A percentile compares a stretch with the other conserved stretches of the same genome.
phyloP scores from a whole-genome alignment of 2,113 vertebrate genomes.

The Pogonocichla stellata region DNA sequence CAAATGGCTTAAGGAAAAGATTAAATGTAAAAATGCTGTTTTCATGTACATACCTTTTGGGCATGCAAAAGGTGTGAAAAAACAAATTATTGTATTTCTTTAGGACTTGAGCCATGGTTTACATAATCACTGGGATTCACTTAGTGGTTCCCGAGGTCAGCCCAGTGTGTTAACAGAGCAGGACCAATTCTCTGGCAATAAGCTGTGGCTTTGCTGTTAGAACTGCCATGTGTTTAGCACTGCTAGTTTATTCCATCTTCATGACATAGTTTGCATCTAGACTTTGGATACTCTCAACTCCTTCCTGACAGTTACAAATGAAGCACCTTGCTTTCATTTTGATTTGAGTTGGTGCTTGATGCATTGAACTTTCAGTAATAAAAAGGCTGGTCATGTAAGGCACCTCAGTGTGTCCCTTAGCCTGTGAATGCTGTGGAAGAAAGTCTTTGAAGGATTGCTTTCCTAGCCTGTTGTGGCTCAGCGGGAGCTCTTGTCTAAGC shows the following conservation, averaged over 20 bases:
- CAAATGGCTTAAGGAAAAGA: neutral
- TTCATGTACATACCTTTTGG: neutral
- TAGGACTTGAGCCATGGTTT: neutral
- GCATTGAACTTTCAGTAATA: neutral
- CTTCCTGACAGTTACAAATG: neutral
- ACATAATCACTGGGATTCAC: neutral
- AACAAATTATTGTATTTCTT: neutral
- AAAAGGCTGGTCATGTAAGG: neutral
- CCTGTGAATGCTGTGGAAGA: neutral
- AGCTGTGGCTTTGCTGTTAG: neutral
- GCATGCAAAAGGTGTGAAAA: neutral
- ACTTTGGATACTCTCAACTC: neutral
- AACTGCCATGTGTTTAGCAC: neutral
- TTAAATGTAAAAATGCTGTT: neutral
- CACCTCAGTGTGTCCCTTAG: neutral
- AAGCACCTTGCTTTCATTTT: neutral
- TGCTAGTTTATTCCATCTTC: neutral
- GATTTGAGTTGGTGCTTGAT: neutral
- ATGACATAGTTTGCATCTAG: neutral
- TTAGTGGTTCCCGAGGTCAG: rapidly evolving
- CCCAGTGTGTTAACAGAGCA: neutral
- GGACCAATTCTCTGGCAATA: neutral
- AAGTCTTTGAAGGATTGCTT: neutral
- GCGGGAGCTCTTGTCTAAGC: neutral
- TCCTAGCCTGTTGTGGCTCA: neutral